These are phyloP conservation scores for Polypedilum pembai DNA, from an alignment of 1,140 invertebrate species.

Conservation along the genomic window DNA sequence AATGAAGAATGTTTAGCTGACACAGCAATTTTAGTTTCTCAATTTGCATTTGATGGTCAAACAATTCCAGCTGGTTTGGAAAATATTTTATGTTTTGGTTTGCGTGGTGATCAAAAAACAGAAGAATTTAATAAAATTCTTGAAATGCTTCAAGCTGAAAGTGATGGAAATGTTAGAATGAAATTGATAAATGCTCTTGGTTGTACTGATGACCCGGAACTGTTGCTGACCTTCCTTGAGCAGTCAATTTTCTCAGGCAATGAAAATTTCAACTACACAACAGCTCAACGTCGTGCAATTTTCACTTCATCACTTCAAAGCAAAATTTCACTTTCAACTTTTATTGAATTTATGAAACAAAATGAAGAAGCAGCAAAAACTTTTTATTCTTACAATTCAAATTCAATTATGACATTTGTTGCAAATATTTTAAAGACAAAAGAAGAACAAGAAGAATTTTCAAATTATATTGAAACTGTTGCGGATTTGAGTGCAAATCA, in stretches of 20 bases:
- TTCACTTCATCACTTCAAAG: not conserved
- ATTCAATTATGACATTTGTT: not conserved
- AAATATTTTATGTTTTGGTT: not conserved
- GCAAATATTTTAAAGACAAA: not conserved
- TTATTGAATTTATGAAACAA: not conserved
- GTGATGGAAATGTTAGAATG: not conserved
- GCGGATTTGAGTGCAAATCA: not conserved
- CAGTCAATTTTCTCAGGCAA: not conserved
- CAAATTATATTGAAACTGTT: not conserved
- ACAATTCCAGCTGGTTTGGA: not conserved
- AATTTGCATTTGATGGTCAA: not conserved
- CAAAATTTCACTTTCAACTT: not conserved
- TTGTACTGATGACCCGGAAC: not conserved
- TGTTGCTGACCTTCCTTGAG: not conserved
- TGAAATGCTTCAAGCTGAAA: not conserved
- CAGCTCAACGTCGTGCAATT: not conserved
- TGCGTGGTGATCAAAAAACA: not conserved
- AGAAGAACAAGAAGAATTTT: not conserved
- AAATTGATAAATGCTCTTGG: not conserved
- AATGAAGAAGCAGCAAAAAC: not conserved
- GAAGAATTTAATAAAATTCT: not conserved
- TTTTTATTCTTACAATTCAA: not conserved
- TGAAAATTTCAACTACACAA: not conserved
- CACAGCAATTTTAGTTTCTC: not conserved
- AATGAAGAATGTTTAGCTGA: not conserved